phyloP scores from a whole-genome alignment of 2,113 vertebrate genomes.

The Mustelus asterias region DNA sequence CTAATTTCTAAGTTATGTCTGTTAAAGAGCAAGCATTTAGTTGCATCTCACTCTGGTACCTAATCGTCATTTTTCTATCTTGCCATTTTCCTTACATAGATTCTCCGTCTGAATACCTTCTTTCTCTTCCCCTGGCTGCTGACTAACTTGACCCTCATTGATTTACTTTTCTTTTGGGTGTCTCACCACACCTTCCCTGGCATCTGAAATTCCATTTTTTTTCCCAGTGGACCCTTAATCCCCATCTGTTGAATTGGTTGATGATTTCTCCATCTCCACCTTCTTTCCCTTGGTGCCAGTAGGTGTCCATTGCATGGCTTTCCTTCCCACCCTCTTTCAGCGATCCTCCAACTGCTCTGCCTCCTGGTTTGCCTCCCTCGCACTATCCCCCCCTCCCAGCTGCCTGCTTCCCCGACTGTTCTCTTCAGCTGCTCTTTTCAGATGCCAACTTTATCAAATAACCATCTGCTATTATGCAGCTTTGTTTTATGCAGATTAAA shows the following conservation, averaged over 20 bases:
- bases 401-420: slow-evolving; percentile 27
- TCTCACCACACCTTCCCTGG: not conserved
- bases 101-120: not conserved
- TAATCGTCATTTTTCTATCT: not conserved
- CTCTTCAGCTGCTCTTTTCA: slow-evolving; percentile 13
- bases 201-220: not conserved
- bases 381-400: not conserved
- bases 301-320: not conserved
- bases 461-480: slow-evolving; percentile 25
- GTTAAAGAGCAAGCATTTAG: not conserved
- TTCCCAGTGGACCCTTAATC: not conserved
- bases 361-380: slow-evolving; percentile 23
- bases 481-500: not conserved
- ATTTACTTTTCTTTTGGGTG: not conserved
- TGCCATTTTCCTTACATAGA: not conserved
- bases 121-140: not conserved
- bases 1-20: not conserved
- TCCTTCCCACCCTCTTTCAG: not conserved
- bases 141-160: not conserved
- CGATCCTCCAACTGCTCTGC: not conserved
- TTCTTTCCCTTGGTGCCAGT: not conserved
- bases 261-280: not conserved
- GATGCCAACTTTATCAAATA: slow-evolving; percentile 20
- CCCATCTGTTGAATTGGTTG: slow-evolving; percentile 9
- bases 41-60: not conserved